Conservation (phyloP, 2,113 vertebrate genomes). For the Parus major region DNA sequence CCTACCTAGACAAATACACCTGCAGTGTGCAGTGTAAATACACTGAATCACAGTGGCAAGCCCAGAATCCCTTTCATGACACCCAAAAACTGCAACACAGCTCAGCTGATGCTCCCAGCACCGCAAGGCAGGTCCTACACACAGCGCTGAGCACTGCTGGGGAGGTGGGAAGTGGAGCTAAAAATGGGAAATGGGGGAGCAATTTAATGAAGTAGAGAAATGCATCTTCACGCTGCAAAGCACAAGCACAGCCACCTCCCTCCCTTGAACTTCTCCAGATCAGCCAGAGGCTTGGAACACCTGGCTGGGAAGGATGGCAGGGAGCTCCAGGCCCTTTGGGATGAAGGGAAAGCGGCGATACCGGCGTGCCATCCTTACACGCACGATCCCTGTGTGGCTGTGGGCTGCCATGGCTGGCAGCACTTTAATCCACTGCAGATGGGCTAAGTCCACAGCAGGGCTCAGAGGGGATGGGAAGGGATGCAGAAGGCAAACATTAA, state of each 20-base stretch:
- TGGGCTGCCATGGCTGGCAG: not conserved
- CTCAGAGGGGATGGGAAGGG: not conserved
- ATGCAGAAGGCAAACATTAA: not conserved
- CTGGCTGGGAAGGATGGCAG: not conserved
- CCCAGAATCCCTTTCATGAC: not conserved
- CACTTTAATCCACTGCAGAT: conserved; percentile 10
- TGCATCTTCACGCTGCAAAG: not conserved
- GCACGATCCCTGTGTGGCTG: not conserved
- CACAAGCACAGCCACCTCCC: not conserved
- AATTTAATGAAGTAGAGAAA: not conserved
- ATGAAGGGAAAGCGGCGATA: not conserved
- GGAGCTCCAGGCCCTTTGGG: not conserved
- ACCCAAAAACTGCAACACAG: not conserved
- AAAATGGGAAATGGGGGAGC: not conserved
- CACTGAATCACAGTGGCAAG: not conserved
- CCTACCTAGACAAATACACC: not conserved
- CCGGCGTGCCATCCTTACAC: not conserved
- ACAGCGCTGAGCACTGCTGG: not conserved
- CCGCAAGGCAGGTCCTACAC: not conserved
- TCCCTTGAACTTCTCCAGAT: not conserved
- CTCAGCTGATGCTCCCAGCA: not conserved
- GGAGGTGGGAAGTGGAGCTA: not conserved
- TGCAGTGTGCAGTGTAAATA: conserved; percentile 10
- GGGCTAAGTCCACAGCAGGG: not conserved
- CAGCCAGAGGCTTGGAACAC: not conserved